Conservation (phyloP, 2,888 invertebrate species). For the Machimus atricapillus region DNA sequence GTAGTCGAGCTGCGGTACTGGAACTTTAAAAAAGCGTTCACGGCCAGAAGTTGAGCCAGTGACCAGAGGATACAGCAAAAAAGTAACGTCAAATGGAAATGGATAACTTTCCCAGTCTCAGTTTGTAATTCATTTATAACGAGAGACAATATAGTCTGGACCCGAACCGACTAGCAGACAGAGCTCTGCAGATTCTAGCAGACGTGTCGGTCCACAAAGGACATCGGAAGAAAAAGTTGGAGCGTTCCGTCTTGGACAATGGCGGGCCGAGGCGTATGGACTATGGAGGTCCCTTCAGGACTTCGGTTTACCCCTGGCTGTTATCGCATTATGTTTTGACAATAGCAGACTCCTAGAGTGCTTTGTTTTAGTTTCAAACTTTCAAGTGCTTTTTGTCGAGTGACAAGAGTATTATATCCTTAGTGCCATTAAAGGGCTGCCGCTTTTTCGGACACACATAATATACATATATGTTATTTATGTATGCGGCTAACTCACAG, state of each 20-base stretch:
- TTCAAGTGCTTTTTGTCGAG: conserved; percentile 42
- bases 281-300: conserved; percentile 26
- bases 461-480: neutral
- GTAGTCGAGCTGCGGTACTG: conserved; percentile 17
- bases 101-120: conserved; percentile 38
- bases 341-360: conserved; percentile 39
- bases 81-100: conserved; percentile 32
- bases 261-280: neutral
- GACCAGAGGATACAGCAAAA: conserved; percentile 32
- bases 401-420: conserved; percentile 33
- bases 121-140: conserved; percentile 40
- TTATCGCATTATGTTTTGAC: conserved; percentile 43
- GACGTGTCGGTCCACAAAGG: conserved; percentile 34
- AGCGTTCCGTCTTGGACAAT: conserved; percentile 1
- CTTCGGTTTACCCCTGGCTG: conserved; percentile 42
- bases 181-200: conserved; percentile 5
- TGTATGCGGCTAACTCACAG: conserved; percentile 11
- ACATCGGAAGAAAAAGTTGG: conserved; percentile 35
- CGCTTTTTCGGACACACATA: conserved; percentile 8
- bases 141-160: conserved; percentile 41
- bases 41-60: conserved; percentile 26
- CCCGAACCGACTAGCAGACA: conserved; percentile 17
- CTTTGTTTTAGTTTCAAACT: conserved; percentile 43
- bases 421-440: conserved; percentile 36
- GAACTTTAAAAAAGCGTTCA: conserved; percentile 39